Evolutionary conservation across 2,888 invertebrate genomes (phyloP).

Genomic region (Agrenia bidenticulata): DNA sequence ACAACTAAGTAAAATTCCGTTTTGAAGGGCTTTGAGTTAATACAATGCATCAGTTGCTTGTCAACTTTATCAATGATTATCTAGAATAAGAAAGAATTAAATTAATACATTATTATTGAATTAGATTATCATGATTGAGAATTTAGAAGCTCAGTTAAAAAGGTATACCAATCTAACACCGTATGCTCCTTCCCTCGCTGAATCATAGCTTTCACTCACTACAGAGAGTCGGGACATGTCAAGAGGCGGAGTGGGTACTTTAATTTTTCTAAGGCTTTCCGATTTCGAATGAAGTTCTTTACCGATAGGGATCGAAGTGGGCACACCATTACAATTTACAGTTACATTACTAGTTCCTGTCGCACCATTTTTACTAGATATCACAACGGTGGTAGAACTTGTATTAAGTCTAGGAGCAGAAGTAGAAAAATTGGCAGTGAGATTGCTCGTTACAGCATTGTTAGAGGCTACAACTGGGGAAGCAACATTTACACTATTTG

Average conservation of each 20-base stretch:
- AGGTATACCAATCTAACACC: slow-evolving; percentile 36
- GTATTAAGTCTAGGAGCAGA: neutral
- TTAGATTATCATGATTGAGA: too few relatives aligned
- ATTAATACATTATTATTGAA: too few relatives aligned
- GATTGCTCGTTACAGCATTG: neutral
- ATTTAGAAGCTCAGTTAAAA: too few relatives aligned
- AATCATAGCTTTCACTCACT: neutral
- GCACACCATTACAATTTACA: slow-evolving; percentile 25
- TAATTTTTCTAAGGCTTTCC: slow-evolving; percentile 21
- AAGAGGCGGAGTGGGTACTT: slow-evolving; percentile 27
- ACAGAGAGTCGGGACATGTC: slow-evolving; percentile 26
- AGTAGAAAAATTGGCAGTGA: too few relatives aligned
- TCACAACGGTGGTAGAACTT: slow-evolving; percentile 8
- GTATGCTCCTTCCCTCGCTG: slow-evolving; percentile 30
- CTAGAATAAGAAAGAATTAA: slow-evolving; percentile 23
- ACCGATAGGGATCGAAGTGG: slow-evolving; percentile 21
- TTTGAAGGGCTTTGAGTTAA: slow-evolving; percentile 37
- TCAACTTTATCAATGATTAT: slow-evolving; percentile 39
- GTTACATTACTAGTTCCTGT: slow-evolving; percentile 19
- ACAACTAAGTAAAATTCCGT: slow-evolving; percentile 35
- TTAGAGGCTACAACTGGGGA: slow-evolving; percentile 2
- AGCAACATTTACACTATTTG: slow-evolving; percentile 22
- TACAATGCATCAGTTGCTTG: slow-evolving; percentile 38
- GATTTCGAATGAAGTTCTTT: slow-evolving; percentile 24
- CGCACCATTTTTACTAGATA: slow-evolving; percentile 23